Conservation (phyloP, 2,888 invertebrate species). For the Osmoderma eremita region DNA sequence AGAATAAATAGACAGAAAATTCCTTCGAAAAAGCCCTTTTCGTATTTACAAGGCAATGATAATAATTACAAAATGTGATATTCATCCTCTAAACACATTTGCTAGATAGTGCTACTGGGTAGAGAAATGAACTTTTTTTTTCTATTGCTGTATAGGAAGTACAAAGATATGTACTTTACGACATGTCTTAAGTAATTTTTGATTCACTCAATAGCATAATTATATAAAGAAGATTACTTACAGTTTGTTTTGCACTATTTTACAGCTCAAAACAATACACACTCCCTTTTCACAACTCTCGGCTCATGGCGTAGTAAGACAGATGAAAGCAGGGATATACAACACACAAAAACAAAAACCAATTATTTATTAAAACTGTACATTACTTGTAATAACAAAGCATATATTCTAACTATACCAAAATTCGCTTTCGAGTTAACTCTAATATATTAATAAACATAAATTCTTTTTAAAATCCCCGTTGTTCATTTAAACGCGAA, state of each 20-base stretch:
- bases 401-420: neutral
- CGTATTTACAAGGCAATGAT: neutral
- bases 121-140: constrained; percentile 30
- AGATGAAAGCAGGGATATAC: constrained; percentile 50
- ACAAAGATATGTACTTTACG: constrained; percentile 25
- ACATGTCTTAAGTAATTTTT: constrained; percentile 8
- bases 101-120: constrained; percentile 21
- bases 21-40: constrained; percentile 3
- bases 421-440: neutral
- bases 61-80: constrained; percentile 7
- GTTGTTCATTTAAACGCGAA: neutral
- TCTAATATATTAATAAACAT: neutral
- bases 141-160: constrained; percentile 31
- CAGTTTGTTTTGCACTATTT: constrained; percentile 43
- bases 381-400: neutral
- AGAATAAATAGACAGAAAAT: constrained; percentile 43
- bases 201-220: neutral
- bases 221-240: constrained; percentile 34
- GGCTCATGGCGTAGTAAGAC: constrained; percentile 61
- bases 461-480: neutral
- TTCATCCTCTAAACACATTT: constrained; percentile 40
- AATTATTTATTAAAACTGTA: constrained; percentile 4
- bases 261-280: constrained; percentile 55
- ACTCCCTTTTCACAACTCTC: constrained; percentile 61
- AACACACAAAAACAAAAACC: constrained; percentile 46